phyloP scores from a whole-genome alignment of 2,888 invertebrate species.

The Drosophila meridionalis region DNA sequence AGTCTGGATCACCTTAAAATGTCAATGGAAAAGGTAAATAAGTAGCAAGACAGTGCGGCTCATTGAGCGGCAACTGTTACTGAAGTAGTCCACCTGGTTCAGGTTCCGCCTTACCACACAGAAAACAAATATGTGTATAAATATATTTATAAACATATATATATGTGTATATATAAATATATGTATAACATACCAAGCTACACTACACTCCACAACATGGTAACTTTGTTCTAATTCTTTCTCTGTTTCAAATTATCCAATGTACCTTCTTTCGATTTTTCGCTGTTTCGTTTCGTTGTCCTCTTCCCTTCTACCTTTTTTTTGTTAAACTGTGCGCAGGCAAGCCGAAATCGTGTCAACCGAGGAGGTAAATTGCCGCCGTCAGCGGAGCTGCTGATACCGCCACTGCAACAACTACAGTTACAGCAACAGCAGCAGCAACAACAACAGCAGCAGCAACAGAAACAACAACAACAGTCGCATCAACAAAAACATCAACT shows the following conservation, averaged over 20 bases:
- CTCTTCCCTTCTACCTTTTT: slow-evolving; percentile 25
- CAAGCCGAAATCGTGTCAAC: slow-evolving; percentile 66
- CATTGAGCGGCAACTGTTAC: not conserved
- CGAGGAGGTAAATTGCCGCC: slow-evolving; percentile 66
- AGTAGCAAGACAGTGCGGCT: slow-evolving; percentile 31
- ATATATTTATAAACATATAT: not conserved
- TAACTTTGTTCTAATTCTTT: slow-evolving; percentile 63
- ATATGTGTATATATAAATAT: not conserved
- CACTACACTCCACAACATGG: slow-evolving; percentile 44
- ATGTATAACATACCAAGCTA: slow-evolving; percentile 14
- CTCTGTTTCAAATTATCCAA: slow-evolving; percentile 55
- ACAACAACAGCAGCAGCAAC: slow-evolving; percentile 34
- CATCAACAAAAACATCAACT: slow-evolving; percentile 34
- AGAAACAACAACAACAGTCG: slow-evolving; percentile 29
- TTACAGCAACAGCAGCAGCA: slow-evolving; percentile 38
- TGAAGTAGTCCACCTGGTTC: slow-evolving; percentile 31
- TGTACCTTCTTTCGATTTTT: slow-evolving; percentile 48
- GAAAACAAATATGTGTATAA: not conserved
- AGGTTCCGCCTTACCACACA: slow-evolving; percentile 25
- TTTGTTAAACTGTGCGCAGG: slow-evolving; percentile 55
- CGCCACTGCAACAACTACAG: slow-evolving; percentile 49
- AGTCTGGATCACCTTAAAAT: slow-evolving; percentile 81
- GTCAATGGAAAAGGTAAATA: slow-evolving; percentile 82
- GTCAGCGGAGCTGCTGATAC: slow-evolving; percentile 55
- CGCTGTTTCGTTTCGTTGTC: slow-evolving; percentile 53